These are phyloP conservation scores for Diadophis punctatus DNA, from an alignment of 2,113 vertebrate species.

Conservation along the genomic window DNA sequence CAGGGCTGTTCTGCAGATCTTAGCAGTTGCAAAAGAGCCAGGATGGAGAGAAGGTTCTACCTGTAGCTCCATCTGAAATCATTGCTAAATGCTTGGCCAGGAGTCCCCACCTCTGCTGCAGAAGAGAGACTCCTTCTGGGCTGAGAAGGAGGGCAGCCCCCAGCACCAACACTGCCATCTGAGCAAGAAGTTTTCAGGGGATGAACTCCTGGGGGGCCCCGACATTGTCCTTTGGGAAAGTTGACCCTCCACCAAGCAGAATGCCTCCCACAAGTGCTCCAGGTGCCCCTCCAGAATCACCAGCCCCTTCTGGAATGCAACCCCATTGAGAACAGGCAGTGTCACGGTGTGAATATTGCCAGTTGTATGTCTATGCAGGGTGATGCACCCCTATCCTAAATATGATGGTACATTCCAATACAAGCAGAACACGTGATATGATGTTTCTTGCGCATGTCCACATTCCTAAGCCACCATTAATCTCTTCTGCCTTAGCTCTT, in stretches of 20 bases:
- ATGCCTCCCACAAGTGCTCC: background rate
- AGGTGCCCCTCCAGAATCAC: background rate
- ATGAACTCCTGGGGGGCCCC: background rate
- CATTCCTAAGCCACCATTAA: no score
- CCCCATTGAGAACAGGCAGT: background rate
- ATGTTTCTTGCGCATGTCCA: no score
- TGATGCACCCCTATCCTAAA: no score
- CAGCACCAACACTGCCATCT: background rate
- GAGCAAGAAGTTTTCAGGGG: background rate
- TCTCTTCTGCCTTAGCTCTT: no score
- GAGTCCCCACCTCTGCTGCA: background rate
- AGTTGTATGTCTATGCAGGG: no score
- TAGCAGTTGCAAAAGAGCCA: background rate
- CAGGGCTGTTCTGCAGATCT: background rate
- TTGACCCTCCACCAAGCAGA: background rate
- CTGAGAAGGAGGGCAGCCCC: background rate
- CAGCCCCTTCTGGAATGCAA: background rate
- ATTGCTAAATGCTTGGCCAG: background rate
- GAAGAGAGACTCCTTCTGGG: background rate
- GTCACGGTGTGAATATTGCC: no score
- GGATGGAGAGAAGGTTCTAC: background rate
- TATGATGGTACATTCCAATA: no score
- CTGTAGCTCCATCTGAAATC: background rate
- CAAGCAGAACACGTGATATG: no score
- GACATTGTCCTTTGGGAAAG: background rate